A percentile compares a stretch with the other conserved stretches of the same genome.
Conservation (phyloP, 2,113 vertebrate genomes). For the Colistium nudipinnis region DNA sequence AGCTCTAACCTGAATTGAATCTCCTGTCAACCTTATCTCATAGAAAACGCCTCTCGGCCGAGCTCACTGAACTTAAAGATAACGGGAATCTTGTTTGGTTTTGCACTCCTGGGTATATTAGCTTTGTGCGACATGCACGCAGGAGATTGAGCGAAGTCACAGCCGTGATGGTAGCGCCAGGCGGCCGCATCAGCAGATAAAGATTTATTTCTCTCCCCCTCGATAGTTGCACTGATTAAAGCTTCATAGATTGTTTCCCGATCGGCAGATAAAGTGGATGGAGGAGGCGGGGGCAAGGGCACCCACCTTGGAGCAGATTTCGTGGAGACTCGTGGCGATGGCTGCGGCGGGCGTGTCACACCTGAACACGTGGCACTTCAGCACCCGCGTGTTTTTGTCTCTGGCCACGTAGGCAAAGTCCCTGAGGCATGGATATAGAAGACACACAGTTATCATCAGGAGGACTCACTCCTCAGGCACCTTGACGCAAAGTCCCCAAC, state of each 20-base stretch:
- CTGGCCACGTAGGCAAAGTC: conserved; percentile 98
- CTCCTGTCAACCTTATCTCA: background rate
- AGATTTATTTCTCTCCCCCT: background rate
- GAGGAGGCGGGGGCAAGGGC: background rate
- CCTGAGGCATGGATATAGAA: conserved; percentile 73
- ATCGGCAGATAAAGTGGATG: conserved; percentile 29
- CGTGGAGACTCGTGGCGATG: conserved; percentile 95
- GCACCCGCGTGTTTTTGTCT: conserved; percentile 94
- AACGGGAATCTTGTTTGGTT: conserved; percentile 17
- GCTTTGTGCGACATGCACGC: conserved; percentile 6
- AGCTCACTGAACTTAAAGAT: background rate
- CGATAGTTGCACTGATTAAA: conserved; percentile 11
- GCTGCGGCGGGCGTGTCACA: conserved; percentile 98
- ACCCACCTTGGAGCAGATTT: conserved; percentile 96
- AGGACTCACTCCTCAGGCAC: too few relatives aligned
- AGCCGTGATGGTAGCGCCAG: background rate
- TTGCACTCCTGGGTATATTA: background rate
- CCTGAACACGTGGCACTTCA: conserved; percentile 98
- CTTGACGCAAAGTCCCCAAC: too few relatives aligned
- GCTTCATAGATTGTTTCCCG: conserved; percentile 18
- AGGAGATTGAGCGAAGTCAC: background rate
- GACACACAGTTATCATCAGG: background rate
- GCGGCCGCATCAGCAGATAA: conserved; percentile 6
- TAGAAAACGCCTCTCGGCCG: conserved; percentile 5
- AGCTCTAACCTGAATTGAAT: conserved; percentile 20